A percentile compares a stretch with the other conserved stretches of the same genome.
Evolutionary conservation across 2,888 invertebrate species (phyloP).

Genomic region (Augochlorella aurata): DNA sequence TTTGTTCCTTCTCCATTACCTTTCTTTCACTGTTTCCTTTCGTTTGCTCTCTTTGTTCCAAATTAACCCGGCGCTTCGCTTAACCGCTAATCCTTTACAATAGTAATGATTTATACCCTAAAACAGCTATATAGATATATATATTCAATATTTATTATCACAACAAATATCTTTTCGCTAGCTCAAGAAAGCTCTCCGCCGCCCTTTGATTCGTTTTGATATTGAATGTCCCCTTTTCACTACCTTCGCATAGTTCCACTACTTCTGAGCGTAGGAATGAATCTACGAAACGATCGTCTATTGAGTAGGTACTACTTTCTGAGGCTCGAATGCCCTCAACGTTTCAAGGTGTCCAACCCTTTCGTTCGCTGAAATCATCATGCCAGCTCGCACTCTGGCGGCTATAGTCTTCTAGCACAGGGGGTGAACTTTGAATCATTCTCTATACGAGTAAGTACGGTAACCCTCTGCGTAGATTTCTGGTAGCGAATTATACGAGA

Average conservation of each 20-base stretch:
- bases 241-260: background rate
- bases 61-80: slow-evolving; percentile 42
- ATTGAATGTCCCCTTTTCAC: slow-evolving; percentile 23
- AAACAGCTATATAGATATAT: slow-evolving; percentile 63
- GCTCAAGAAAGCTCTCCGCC: slow-evolving; percentile 71
- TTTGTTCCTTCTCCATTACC: slow-evolving; percentile 26
- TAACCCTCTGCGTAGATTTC: background rate
- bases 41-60: slow-evolving; percentile 59
- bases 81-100: slow-evolving; percentile 64
- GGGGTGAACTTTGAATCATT: background rate
- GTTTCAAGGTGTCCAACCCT: background rate
- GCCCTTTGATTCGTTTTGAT: slow-evolving; percentile 77
- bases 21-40: slow-evolving; percentile 63
- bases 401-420: background rate
- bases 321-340: background rate
- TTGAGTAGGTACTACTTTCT: background rate
- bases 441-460: background rate
- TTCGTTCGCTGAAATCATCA: background rate
- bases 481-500: background rate
- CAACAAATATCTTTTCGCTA: slow-evolving; percentile 79
- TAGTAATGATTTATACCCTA: slow-evolving; percentile 70
- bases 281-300: background rate
- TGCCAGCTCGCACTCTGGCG: background rate
- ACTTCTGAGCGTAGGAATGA: background rate
- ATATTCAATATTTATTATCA: slow-evolving; percentile 80